Evolutionary conservation across 2,888 invertebrate genomes (phyloP).

Genomic region (Tubulanus polymorphus): DNA sequence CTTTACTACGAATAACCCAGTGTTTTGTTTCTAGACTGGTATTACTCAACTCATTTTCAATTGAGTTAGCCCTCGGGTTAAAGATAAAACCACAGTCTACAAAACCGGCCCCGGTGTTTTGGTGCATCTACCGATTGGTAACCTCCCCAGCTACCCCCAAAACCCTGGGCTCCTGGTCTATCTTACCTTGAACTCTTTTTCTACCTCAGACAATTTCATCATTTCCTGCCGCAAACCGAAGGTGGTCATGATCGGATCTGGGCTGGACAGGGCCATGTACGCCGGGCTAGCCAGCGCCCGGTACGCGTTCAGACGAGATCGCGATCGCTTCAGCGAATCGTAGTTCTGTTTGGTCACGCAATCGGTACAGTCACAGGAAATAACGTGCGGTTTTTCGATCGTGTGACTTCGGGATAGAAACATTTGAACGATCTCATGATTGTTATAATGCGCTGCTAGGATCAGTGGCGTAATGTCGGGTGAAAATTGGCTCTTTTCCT

Average conservation of each 20-base stretch:
- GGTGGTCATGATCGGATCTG: constrained; percentile 67
- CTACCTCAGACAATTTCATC: constrained; percentile 59
- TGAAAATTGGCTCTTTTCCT: constrained; percentile 60
- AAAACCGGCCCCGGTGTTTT: too few species aligned
- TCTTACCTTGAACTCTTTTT: constrained; percentile 60
- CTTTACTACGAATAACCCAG: too few species aligned
- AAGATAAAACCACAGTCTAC: too few species aligned
- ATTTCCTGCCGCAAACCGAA: constrained; percentile 65
- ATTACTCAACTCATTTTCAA: too few species aligned
- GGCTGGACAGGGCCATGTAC: constrained; percentile 65
- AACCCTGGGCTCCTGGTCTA: too few species aligned
- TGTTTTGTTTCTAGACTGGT: too few species aligned
- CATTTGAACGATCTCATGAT: constrained; percentile 67
- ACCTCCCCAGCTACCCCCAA: too few species aligned
- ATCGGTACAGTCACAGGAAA: constrained; percentile 51
- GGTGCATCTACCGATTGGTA: too few species aligned
- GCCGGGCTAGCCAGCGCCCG: constrained; percentile 67
- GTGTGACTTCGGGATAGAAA: constrained; percentile 65
- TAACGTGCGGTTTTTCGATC: constrained; percentile 63
- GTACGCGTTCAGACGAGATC: constrained; percentile 63
- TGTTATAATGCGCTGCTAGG: constrained; percentile 68
- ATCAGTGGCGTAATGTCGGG: constrained; percentile 68
- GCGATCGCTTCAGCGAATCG: constrained; percentile 54
- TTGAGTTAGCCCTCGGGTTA: too few species aligned
- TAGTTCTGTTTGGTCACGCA: constrained; percentile 53